Conservation (phyloP, 2,888 invertebrate species). For the Pediacus dermestoides region DNA sequence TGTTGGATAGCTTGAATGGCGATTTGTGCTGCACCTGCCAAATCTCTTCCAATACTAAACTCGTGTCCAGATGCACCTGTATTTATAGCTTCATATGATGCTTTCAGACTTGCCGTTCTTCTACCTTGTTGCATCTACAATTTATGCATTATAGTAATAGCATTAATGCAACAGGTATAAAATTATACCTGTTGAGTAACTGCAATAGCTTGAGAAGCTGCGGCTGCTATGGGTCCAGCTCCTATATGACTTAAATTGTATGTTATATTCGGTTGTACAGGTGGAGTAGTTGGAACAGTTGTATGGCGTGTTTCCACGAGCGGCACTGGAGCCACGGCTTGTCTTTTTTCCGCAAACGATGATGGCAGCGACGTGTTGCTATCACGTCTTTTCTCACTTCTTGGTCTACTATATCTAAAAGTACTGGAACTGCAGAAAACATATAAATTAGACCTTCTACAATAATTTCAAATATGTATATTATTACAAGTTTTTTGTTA, state of each 20-base stretch:
- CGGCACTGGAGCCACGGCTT: constrained; percentile 40
- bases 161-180: too few relatives aligned
- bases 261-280: constrained; percentile 54
- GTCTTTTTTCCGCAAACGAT: constrained; percentile 52
- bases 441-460: constrained; percentile 6
- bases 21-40: constrained; percentile 70
- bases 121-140: constrained; percentile 87
- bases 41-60: constrained; percentile 66
- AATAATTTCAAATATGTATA: too few relatives aligned
- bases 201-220: constrained; percentile 93
- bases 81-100: constrained; percentile 88
- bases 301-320: constrained; percentile 36
- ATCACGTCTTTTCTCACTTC: constrained; percentile 73
- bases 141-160: too few relatives aligned
- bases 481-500: too few relatives aligned
- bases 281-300: constrained; percentile 19
- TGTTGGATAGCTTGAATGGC: constrained; percentile 66
- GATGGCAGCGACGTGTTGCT: constrained; percentile 56
- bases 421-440: constrained; percentile 23
- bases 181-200: constrained; percentile 79
- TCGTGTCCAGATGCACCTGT: constrained; percentile 61
- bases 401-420: constrained; percentile 46
- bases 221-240: constrained; percentile 88
- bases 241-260: constrained; percentile 78
- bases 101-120: constrained; percentile 89